Base-by-base conservation (phyloP, 2,113 vertebrate genomes). In the Poeciliopsis occidentalis region DNA sequence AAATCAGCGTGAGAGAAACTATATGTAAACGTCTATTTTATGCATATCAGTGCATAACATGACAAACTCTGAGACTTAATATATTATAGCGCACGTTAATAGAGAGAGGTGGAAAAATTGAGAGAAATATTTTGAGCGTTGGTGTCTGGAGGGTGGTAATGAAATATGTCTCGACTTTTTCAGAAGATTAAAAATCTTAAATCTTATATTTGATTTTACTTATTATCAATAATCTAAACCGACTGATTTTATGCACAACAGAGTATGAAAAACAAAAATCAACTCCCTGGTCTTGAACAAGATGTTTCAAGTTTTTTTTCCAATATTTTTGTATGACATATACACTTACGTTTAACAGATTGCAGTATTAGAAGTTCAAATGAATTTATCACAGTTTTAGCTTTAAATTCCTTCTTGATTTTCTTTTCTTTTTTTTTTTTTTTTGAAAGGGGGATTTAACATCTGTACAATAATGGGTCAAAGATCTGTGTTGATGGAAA, bases 401-500 rank as follows among this genome's bases (percentile, higher is more conserved):
- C 4, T 54, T 22, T n/a, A 57, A 57, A 57, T 24, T n/a, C 24
- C 51, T 57, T 54, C 8, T 17, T 54, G 15, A 19, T 17, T 54
- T 54, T 24, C 24, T 63, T 13, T 75, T 17, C 26, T 1, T 41
- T 41, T 41, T 41, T 65, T 12, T 65, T 12, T 65, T 11, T 13
- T 67, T 29, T 37, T 37, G 34, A 10, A 11, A 37, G 34, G 34
- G 34, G 12, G n/a, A 24, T 12, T 24, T 32, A 32, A 5, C 22
- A 32, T 60, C 26, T 64, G 15, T 60, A 19, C 69, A 79, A 41
- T 32, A 82, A 34, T 32, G 37, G 26, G 44, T 64, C 34, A 75
- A 30, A 5, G 13, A 54, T 63, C 68, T 3, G 1, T 87, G 85
- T 84, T 85, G 61, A 76, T 73, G 76, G 78, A 70, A 73, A 79